Percentiles rank a stretch among this genome's conserved stretches.
These are phyloP conservation scores for Stichodactyla helianthus DNA, from an alignment of 64 coral and sea anemone species.

Conservation along the genomic window DNA sequence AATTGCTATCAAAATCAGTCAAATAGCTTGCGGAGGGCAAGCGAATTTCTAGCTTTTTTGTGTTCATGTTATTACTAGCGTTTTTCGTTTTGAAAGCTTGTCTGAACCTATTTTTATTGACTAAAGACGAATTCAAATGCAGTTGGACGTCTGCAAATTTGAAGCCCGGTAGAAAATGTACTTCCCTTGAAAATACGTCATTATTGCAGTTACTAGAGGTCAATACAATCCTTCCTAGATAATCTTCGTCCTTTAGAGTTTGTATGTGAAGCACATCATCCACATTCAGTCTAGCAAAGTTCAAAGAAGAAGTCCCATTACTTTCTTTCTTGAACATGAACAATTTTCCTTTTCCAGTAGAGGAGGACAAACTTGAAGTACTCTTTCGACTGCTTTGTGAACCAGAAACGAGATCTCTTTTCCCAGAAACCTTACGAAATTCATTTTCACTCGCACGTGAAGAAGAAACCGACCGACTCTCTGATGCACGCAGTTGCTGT, in stretches of 20 bases:
- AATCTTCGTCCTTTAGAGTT: not conserved
- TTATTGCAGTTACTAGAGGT: not conserved
- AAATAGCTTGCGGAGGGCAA: not conserved
- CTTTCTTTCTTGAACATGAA: constrained; percentile 1
- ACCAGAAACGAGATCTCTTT: not conserved
- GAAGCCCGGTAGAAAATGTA: not conserved
- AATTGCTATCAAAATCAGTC: not conserved
- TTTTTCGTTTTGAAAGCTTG: constrained; percentile 8
- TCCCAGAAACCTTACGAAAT: not conserved
- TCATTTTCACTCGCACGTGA: not conserved
- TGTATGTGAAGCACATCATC: not conserved
- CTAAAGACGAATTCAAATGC: not conserved
- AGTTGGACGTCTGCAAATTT: constrained; percentile 4
- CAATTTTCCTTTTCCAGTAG: not conserved
- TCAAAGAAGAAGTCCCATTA: not conserved
- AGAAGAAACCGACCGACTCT: not conserved
- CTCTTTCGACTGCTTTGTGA: not conserved
- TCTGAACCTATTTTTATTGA: not conserved
- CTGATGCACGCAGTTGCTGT: not conserved
- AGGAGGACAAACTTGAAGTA: not conserved
- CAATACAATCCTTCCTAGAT: not conserved
- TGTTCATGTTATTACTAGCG: not conserved
- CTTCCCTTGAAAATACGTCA: not conserved
- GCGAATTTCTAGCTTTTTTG: constrained; percentile 12
- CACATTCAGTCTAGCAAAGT: constrained; percentile 8